A percentile compares a stretch with the other conserved stretches of the same genome.
Conservation (phyloP, 2,797 vertebrate genomes). For the Leptodactylus fallax region DNA sequence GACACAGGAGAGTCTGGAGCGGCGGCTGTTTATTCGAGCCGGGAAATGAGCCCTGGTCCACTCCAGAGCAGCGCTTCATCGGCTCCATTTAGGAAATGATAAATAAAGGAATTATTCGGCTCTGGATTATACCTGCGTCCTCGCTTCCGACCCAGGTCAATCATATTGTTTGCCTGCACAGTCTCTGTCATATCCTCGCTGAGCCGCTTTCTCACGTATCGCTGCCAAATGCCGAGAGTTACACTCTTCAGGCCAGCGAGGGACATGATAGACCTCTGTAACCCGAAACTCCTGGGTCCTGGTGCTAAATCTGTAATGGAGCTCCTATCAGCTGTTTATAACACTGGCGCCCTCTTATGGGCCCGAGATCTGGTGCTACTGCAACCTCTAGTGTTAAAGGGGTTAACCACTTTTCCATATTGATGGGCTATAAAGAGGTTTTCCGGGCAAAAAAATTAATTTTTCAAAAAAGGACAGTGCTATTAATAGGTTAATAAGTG, state of each 20-base stretch:
- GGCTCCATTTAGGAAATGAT: slow-evolving; percentile 69
- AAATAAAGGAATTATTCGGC: slow-evolving; percentile 68
- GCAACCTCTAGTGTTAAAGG: no score
- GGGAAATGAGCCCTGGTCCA: slow-evolving; percentile 74
- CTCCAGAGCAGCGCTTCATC: slow-evolving; percentile 73
- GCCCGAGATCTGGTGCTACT: no score
- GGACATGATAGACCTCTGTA: background rate
- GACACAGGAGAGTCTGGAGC: slow-evolving; percentile 73
- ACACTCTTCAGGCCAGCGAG: background rate
- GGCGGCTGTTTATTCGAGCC: slow-evolving; percentile 77
- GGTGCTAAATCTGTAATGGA: background rate
- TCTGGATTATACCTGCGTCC: slow-evolving; percentile 54
- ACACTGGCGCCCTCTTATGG: background rate
- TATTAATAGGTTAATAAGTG: no score
- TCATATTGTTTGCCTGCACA: slow-evolving; percentile 49
- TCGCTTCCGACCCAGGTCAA: slow-evolving; percentile 51
- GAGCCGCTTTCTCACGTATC: slow-evolving; percentile 43
- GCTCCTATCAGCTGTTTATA: background rate
- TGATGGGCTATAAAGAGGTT: no score
- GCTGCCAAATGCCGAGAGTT: slow-evolving; percentile 32
- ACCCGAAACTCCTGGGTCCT: background rate
- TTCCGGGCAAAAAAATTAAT: no score
- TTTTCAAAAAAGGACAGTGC: no score
- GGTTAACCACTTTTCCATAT: no score
- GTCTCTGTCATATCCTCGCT: slow-evolving; percentile 48